Conservation (phyloP, 2,888 invertebrate species). For the Panzeria rudis region DNA sequence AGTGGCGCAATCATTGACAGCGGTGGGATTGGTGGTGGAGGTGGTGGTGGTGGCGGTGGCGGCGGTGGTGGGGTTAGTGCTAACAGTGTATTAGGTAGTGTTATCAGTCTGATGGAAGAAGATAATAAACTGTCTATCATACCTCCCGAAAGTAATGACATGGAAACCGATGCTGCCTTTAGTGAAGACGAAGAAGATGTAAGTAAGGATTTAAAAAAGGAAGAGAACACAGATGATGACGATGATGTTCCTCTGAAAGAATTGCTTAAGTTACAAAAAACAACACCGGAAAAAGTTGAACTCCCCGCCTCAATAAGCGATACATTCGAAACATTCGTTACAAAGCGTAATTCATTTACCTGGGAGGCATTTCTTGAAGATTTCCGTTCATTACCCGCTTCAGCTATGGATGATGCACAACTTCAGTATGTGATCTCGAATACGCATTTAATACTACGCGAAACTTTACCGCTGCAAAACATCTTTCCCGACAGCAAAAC, state of each 20-base stretch:
- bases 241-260: conserved; percentile 92
- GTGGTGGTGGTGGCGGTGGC: conserved; percentile 43
- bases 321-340: conserved; percentile 82
- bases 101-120: conserved; percentile 74
- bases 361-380: conserved; percentile 83
- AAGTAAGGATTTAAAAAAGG: conserved; percentile 81
- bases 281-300: conserved; percentile 81
- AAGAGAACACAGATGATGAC: conserved; percentile 83
- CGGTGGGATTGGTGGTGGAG: conserved; percentile 52
- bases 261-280: conserved; percentile 83
- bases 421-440: conserved; percentile 83
- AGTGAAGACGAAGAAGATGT: conserved; percentile 86
- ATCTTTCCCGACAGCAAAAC: conserved; percentile 85
- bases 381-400: conserved; percentile 80
- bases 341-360: conserved; percentile 80
- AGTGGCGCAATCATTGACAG: conserved; percentile 55
- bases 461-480: conserved; percentile 81
- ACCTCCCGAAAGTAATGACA: conserved; percentile 80
- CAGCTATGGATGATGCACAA: conserved; percentile 82
- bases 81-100: conserved; percentile 2
- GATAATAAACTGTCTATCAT: conserved; percentile 76
- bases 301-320: conserved; percentile 82
- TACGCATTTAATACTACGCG: conserved; percentile 81
- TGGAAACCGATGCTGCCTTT: conserved; percentile 79
- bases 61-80: conserved; percentile 58